Conservation (phyloP, 1,140 invertebrate genomes). For the Aphidius ervi region DNA sequence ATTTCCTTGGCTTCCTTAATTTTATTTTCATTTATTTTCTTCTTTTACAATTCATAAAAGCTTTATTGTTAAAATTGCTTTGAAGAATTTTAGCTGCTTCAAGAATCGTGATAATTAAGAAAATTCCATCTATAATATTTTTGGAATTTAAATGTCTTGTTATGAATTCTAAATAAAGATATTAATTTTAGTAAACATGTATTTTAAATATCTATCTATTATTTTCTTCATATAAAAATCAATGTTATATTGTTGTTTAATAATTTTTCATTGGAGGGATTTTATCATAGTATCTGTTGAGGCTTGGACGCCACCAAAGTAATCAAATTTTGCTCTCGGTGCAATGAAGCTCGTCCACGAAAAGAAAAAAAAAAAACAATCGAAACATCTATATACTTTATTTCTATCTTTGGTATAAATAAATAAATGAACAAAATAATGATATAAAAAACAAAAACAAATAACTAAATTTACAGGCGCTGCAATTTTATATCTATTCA, state of each 20-base stretch:
- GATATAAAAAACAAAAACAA: no score
- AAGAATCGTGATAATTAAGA: slow-evolving; percentile 13
- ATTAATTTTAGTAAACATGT: no score
- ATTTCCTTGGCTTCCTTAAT: neutral
- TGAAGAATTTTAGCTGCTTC: neutral
- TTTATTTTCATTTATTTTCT: slow-evolving; percentile 4
- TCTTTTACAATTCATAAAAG: slow-evolving; percentile 1
- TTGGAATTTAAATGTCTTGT: slow-evolving; percentile 13
- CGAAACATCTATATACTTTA: slow-evolving; percentile 15
- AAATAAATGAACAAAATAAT: no score
- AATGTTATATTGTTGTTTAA: slow-evolving; percentile 22
- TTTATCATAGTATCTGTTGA: slow-evolving; percentile 40
- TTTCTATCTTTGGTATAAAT: neutral
- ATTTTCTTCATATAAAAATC: no score
- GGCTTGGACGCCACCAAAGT: slow-evolving; percentile 29
- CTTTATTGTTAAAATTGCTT: slow-evolving; percentile 4
- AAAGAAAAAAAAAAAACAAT: slow-evolving; percentile 33
- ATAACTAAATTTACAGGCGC: no score
- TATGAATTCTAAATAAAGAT: neutral
- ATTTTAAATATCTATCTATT: no score
- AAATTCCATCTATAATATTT: slow-evolving; percentile 19
- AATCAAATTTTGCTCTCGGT: slow-evolving; percentile 50
- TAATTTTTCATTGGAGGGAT: slow-evolving; percentile 39
- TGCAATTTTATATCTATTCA: no score
- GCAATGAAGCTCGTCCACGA: slow-evolving; percentile 40